A percentile compares a stretch with the other conserved stretches of the same genome.
These are phyloP conservation scores for Chrysina gloriosa DNA, from an alignment of 2,888 invertebrate genomes.

Conservation along the genomic window DNA sequence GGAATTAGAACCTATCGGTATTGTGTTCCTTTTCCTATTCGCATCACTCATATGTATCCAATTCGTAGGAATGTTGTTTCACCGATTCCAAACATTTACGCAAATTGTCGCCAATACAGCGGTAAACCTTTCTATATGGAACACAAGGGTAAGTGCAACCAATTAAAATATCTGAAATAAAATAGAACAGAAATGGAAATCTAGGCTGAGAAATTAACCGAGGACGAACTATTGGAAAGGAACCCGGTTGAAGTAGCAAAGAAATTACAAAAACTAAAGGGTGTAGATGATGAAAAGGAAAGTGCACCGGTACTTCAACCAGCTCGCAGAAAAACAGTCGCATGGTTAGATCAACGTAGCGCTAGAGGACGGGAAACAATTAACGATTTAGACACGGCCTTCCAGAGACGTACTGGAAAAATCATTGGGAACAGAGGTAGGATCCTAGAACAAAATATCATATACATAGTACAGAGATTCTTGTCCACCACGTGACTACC, in stretches of 20 bases:
- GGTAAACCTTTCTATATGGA: constrained; percentile 30
- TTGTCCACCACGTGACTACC: neutral
- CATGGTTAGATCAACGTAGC: constrained; percentile 68
- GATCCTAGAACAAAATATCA: neutral
- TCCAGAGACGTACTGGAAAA: constrained; percentile 50
- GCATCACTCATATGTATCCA: constrained; percentile 76
- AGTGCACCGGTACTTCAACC: constrained; percentile 74
- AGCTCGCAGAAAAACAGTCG: constrained; percentile 86
- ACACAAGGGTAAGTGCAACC: constrained; percentile 21
- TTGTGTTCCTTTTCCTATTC: constrained; percentile 81
- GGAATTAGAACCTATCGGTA: constrained; percentile 78
- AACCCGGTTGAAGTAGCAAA: constrained; percentile 92
- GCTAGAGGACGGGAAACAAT: constrained; percentile 49
- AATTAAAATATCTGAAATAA: neutral
- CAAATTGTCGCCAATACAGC: constrained; percentile 78
- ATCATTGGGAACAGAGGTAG: constrained; percentile 34
- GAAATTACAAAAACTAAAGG: constrained; percentile 84
- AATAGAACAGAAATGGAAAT: neutral
- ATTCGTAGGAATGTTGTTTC: constrained; percentile 80
- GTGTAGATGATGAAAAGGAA: constrained; percentile 82
- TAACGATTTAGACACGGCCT: constrained; percentile 56
- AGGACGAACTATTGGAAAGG: constrained; percentile 85
- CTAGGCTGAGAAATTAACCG: constrained; percentile 77
- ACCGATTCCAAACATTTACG: constrained; percentile 79
- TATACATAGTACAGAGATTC: neutral